A percentile compares a stretch with the other conserved stretches of the same genome.
Evolutionary conservation across 2,888 invertebrate species (phyloP).

Genomic region (Keiferia lycopersicella): DNA sequence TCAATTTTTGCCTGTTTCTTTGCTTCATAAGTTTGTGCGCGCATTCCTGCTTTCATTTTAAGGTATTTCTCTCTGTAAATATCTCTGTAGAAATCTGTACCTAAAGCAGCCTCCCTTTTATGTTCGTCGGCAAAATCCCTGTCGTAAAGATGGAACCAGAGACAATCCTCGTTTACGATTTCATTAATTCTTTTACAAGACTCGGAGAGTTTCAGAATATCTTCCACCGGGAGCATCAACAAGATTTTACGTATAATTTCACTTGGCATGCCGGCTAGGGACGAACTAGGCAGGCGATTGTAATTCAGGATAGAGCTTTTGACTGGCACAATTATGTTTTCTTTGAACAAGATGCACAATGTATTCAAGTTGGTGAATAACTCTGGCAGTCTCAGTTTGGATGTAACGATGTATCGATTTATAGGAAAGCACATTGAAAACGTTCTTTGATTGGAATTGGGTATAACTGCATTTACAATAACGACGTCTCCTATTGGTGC

Average conservation of each 20-base stretch:
- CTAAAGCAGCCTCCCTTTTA: conserved; percentile 37
- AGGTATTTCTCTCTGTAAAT: conserved; percentile 44
- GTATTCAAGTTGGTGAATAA: conserved; percentile 38
- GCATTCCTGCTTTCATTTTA: conserved; percentile 29
- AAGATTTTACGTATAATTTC: conserved; percentile 45
- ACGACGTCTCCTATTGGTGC: conserved; percentile 41
- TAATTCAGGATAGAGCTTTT: conserved; percentile 45
- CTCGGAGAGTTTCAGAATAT: conserved; percentile 45
- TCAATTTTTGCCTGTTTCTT: conserved; percentile 25
- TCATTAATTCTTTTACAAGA: conserved; percentile 45
- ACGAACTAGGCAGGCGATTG: conserved; percentile 40
- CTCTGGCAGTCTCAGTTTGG: conserved; percentile 41
- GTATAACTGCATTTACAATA: conserved; percentile 45
- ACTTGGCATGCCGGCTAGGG: conserved; percentile 47
- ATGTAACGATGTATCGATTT: conserved; percentile 37
- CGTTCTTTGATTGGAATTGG: conserved; percentile 37
- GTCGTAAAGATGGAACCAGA: conserved; percentile 47
- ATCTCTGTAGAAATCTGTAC: conserved; percentile 25
- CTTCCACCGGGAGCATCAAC: conserved; percentile 41
- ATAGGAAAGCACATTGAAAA: conserved; percentile 46
- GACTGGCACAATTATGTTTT: conserved; percentile 44
- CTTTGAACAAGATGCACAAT: conserved; percentile 39
- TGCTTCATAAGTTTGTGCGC: conserved; percentile 13
- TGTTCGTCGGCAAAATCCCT: conserved; percentile 46
- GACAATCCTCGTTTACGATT: conserved; percentile 42